Conservation (phyloP, 2,888 invertebrate genomes). For the Coelopa pilipes region DNA sequence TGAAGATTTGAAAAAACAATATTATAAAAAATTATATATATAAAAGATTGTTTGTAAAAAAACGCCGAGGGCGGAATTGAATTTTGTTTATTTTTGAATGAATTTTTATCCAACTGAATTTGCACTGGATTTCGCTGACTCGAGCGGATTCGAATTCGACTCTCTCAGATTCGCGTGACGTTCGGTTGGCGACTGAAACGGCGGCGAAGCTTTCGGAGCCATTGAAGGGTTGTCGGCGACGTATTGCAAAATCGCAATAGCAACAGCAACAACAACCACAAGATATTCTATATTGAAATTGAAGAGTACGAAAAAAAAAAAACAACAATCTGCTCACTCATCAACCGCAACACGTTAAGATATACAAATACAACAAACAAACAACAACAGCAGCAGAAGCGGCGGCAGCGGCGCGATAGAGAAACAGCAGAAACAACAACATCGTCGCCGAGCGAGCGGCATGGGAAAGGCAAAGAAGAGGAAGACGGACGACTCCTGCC, state of each 20-base stretch:
- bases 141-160: background rate
- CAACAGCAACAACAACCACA: background rate
- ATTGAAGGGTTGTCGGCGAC: conserved; percentile 24
- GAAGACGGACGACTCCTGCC: too few species aligned
- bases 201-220: conserved; percentile 18
- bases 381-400: background rate
- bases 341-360: background rate
- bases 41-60: conserved; percentile 7
- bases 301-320: conserved; percentile 4
- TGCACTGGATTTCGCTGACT: conserved; percentile 4
- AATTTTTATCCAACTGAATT: background rate
- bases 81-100: conserved; percentile 5
- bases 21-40: conserved; percentile 14
- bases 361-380: conserved; percentile 14
- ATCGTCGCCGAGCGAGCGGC: too few species aligned
- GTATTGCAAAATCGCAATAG: background rate
- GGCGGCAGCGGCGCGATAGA: background rate
- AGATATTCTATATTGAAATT: background rate
- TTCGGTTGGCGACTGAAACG: conserved; percentile 27
- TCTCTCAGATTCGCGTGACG: conserved; percentile 22
- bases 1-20: conserved; percentile 15
- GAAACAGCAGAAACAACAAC: background rate
- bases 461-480: too few species aligned
- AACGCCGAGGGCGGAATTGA: background rate
- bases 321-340: background rate